phyloP scores from a whole-genome alignment of 2,888 invertebrate species.

The Drosophila helvetica region DNA sequence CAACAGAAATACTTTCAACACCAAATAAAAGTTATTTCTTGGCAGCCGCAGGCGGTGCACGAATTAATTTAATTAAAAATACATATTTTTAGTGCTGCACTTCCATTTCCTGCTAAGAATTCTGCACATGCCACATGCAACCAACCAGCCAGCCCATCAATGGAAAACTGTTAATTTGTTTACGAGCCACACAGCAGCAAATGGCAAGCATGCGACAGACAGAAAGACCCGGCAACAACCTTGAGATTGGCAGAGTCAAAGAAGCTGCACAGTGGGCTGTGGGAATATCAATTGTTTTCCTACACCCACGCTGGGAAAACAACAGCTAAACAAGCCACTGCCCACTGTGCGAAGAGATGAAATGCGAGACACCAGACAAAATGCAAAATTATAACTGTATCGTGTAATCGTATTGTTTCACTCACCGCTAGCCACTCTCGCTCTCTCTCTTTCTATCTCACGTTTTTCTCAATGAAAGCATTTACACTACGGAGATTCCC shows the following conservation, averaged over 20 bases:
- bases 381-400: conserved; percentile 52
- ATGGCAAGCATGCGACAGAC: conserved; percentile 51
- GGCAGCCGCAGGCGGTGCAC: conserved; percentile 38
- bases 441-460: neutral
- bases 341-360: neutral
- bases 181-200: conserved; percentile 10
- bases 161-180: conserved; percentile 45
- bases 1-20: conserved; percentile 73
- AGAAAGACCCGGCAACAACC: conserved; percentile 36
- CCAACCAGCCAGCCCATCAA: neutral
- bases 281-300: neutral
- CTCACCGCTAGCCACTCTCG: conserved; percentile 36
- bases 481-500: neutral
- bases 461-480: conserved; percentile 69
- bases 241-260: conserved; percentile 14
- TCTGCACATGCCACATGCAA: conserved; percentile 47
- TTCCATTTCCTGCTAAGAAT: conserved; percentile 68
- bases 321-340: neutral
- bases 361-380: neutral
- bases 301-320: neutral
- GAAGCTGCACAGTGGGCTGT: neutral
- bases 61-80: conserved; percentile 71
- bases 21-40: conserved; percentile 66
- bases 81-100: conserved; percentile 36
- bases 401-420: conserved; percentile 56